These are phyloP conservation scores for Muntiacus muntjak DNA, from an alignment of 2,113 vertebrate species.

Conservation along the genomic window DNA sequence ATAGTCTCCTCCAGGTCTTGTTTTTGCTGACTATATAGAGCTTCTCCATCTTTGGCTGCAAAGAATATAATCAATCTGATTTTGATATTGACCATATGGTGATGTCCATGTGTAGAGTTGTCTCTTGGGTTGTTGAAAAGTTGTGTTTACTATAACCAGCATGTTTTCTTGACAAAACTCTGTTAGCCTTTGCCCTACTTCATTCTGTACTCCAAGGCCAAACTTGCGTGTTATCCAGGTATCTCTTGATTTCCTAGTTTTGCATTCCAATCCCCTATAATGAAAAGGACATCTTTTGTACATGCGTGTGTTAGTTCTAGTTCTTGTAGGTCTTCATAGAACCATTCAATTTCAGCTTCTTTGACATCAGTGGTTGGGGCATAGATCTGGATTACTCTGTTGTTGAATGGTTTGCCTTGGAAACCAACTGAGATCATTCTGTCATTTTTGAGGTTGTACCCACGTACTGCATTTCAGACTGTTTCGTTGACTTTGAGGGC, in stretches of 20 bases:
- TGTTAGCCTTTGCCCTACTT: background rate
- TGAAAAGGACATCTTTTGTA: background rate
- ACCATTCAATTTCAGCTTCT: background rate
- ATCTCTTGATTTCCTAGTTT: background rate
- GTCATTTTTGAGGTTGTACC: background rate
- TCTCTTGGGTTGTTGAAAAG: background rate
- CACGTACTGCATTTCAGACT: background rate
- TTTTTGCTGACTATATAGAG: background rate
- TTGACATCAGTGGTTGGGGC: background rate
- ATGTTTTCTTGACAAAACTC: background rate
- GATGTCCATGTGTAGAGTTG: background rate
- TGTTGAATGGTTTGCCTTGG: background rate
- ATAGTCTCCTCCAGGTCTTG: background rate
- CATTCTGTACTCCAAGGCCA: background rate
- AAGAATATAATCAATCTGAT: background rate
- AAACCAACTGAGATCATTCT: background rate
- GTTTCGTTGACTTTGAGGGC: background rate
- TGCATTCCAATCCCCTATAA: background rate
- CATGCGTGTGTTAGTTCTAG: background rate
- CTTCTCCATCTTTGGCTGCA: background rate
- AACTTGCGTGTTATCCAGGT: background rate
- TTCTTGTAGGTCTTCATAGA: background rate
- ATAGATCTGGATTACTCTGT: background rate
- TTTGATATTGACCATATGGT: background rate
- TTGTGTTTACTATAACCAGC: background rate